Base-by-base conservation (phyloP, 2,113 vertebrate genomes). In the Phyllostomus discolor region DNA sequence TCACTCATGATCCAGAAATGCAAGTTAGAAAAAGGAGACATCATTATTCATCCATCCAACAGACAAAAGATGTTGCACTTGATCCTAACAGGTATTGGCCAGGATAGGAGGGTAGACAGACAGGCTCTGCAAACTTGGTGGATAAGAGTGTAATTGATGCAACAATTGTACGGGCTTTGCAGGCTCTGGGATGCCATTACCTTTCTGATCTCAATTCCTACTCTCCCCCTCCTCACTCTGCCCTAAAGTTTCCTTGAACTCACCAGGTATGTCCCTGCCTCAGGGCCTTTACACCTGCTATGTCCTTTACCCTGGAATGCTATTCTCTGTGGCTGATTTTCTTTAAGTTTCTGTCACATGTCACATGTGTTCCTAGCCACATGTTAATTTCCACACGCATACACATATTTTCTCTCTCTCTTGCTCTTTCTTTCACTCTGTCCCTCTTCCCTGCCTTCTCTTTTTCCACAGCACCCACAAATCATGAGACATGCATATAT, bases 101-200 rank as follows among this genome's bases (percentile, higher is more conserved):
- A 57, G 19, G 2, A 15, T 0, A 41, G 28, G 33, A 2, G 12
- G 19, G 43, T 6, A 1, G 48, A 33, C 26, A 69, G 48, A n/a
- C 1, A 4, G 9, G 11, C 7, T 31, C 57, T 41, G 14, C 64
- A 10, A 12, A 73, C 2, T 4, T 28, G n/a, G 43, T 4, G 26
- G 6, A 78, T 31, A 24, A 41, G 35, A 35, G 1, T 59, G 3
- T 4, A 1, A 20, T 4, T 4, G 48, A 38, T 2, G 31, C 1
- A 22, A 46, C 5, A 19, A 20, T 26, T n/a, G 9, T 11, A 43
- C 31, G 16, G n/a, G 38, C 33, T 3, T 35, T 5, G 31, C 2
- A 10, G 41, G 28, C 41, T 20, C 52, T 33, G 62, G 52, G 54
- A 46, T 19, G 46, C 28, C 4, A 1, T 78, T 28, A 3, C 28